phyloP scores from a whole-genome alignment of 2,113 vertebrate genomes.

The Bombycilla garrulus region DNA sequence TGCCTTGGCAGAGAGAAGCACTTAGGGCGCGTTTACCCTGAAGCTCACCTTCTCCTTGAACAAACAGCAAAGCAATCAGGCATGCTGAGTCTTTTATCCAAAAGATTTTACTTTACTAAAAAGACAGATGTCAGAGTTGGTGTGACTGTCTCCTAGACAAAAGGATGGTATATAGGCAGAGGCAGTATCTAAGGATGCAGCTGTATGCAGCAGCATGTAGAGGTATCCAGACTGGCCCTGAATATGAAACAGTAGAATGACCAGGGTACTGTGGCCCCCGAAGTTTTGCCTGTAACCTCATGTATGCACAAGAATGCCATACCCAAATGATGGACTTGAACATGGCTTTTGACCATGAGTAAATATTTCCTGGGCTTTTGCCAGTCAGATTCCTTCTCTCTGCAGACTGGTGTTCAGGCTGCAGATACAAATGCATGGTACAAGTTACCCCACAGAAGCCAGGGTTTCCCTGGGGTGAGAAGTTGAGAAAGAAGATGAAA shows the following conservation, averaged over 20 bases:
- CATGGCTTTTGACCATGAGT: fast-evolving
- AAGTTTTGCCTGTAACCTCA: background rate
- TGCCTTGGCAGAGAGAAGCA: background rate
- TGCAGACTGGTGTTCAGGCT: background rate
- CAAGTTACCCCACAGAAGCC: background rate
- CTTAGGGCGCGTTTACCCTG: background rate
- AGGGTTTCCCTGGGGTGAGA: background rate
- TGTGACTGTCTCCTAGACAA: background rate
- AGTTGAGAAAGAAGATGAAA: background rate
- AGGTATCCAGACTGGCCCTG: background rate
- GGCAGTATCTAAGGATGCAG: background rate
- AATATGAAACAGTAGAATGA: background rate
- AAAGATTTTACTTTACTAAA: background rate
- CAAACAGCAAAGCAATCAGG: background rate
- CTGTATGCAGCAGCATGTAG: background rate
- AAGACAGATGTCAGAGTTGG: background rate
- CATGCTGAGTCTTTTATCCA: background rate
- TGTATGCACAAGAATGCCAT: no score
- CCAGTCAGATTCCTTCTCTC: background rate
- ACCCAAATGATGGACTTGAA: background rate
- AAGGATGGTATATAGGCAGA: background rate
- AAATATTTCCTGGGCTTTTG: background rate
- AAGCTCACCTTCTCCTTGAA: background rate
- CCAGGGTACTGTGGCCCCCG: background rate
- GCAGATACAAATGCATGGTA: background rate